Percentiles rank a stretch among this genome's conserved stretches.
phyloP scores from a whole-genome alignment of 2,888 invertebrate species.

The Onchidella celtica region DNA sequence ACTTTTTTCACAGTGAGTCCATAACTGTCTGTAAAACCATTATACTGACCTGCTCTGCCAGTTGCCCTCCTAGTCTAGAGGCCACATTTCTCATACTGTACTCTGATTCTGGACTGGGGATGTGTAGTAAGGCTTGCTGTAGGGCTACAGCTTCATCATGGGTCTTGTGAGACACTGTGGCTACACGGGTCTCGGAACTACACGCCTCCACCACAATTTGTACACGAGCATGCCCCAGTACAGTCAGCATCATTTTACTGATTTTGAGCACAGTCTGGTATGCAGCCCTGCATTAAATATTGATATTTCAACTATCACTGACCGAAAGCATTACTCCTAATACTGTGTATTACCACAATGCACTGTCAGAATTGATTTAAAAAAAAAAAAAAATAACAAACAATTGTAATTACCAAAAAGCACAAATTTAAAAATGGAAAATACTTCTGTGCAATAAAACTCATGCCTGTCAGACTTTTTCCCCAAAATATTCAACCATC shows the following conservation, averaged over 20 bases:
- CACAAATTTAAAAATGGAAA: too few relatives aligned
- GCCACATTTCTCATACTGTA: slow-evolving; percentile 91
- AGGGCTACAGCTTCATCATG: slow-evolving; percentile 83
- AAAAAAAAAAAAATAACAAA: too few relatives aligned
- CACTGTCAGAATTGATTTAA: too few relatives aligned
- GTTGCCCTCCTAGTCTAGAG: slow-evolving; percentile 89
- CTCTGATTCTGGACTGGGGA: slow-evolving; percentile 92
- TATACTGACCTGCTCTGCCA: slow-evolving; percentile 87
- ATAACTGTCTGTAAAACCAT: not conserved
- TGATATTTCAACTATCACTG: too few relatives aligned
- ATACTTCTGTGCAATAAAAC: too few relatives aligned
- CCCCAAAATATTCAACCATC: too few relatives aligned
- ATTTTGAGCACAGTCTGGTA: slow-evolving; percentile 93
- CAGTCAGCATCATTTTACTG: slow-evolving; percentile 92
- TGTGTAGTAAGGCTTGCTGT: slow-evolving; percentile 90
- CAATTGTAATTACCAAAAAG: too few relatives aligned
- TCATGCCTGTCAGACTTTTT: too few relatives aligned
- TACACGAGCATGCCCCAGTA: slow-evolving; percentile 86
- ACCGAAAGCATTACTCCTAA: too few relatives aligned
- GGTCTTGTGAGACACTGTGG: slow-evolving; percentile 77
- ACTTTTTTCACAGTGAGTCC: not conserved
- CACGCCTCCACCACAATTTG: slow-evolving; percentile 80
- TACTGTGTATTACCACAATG: too few relatives aligned
- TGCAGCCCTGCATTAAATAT: slow-evolving; percentile 49
- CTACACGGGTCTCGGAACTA: slow-evolving; percentile 84